Conservation (phyloP, 2,888 invertebrate genomes). For the Aquatica leii region DNA sequence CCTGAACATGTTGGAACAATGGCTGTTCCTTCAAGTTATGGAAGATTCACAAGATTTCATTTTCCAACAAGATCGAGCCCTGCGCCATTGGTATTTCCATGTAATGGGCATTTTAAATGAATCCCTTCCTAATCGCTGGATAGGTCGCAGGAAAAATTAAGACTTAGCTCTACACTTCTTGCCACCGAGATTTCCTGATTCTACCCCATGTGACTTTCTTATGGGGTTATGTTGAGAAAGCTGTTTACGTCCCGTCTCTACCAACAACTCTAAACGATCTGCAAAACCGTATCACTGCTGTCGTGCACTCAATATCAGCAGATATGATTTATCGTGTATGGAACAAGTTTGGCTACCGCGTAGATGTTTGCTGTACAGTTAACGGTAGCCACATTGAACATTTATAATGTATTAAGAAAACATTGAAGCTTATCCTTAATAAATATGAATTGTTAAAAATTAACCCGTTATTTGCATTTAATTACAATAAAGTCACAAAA, state of each 20-base stretch:
- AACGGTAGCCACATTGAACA: conserved; percentile 13
- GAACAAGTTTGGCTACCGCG: too few species aligned
- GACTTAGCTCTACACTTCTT: background rate
- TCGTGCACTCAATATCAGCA: conserved; percentile 12
- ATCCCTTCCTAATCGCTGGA: conserved; percentile 12
- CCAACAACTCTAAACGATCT: too few species aligned
- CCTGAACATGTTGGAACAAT: too few species aligned
- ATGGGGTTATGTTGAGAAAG: conserved; percentile 14
- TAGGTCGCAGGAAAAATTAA: background rate
- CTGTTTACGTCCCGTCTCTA: too few species aligned
- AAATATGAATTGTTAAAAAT: too few species aligned
- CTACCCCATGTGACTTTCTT: conserved; percentile 15
- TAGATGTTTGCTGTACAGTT: conserved; percentile 10
- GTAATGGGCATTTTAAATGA: conserved; percentile 10
- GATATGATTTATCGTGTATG: too few species aligned
- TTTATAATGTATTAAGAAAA: conserved; percentile 16
- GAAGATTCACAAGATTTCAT: background rate
- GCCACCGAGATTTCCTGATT: conserved; percentile 13
- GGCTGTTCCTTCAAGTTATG: conserved; percentile 1
- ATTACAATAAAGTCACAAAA: too few species aligned
- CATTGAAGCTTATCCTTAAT: conserved; percentile 13
- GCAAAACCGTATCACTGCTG: conserved; percentile 1
- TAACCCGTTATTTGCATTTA: too few species aligned
- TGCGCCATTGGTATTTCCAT: background rate
- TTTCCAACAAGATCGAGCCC: conserved; percentile 10